phyloP scores from a whole-genome alignment of 2,797 vertebrate species.

The Ctenosaura bakeri region DNA sequence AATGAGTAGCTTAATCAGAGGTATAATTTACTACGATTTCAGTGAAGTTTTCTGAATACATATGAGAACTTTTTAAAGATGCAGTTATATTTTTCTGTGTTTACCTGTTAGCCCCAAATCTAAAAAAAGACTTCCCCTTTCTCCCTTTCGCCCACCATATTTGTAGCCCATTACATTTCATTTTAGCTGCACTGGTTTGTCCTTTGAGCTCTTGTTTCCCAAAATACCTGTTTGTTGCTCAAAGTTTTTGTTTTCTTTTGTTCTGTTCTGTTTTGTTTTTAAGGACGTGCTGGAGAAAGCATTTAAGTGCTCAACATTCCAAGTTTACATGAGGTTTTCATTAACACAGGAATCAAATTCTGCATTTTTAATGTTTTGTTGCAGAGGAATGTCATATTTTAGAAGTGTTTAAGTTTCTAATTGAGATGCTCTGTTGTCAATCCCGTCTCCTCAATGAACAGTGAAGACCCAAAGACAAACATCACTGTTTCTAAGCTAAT shows the following conservation, averaged over 20 bases:
- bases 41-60: background rate
- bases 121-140: background rate
- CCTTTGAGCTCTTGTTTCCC: background rate
- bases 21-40: conserved; percentile 70
- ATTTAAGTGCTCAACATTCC: background rate
- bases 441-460: background rate
- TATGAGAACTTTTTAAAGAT: conserved; percentile 46
- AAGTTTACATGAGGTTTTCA: background rate
- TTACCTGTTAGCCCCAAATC: conserved; percentile 3
- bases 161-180: background rate
- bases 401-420: background rate
- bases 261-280: background rate
- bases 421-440: background rate
- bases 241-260: background rate
- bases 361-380: background rate
- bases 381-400: background rate
- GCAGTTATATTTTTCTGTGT: conserved; percentile 42
- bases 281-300: background rate
- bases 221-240: background rate
- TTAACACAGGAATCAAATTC: background rate
- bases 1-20: conserved; percentile 71
- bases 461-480: background rate
- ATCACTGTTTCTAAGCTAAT: background rate
- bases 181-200: background rate
- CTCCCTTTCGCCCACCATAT: background rate